Conservation (phyloP, 2,888 invertebrate genomes). For the Xestia c-nigrum region DNA sequence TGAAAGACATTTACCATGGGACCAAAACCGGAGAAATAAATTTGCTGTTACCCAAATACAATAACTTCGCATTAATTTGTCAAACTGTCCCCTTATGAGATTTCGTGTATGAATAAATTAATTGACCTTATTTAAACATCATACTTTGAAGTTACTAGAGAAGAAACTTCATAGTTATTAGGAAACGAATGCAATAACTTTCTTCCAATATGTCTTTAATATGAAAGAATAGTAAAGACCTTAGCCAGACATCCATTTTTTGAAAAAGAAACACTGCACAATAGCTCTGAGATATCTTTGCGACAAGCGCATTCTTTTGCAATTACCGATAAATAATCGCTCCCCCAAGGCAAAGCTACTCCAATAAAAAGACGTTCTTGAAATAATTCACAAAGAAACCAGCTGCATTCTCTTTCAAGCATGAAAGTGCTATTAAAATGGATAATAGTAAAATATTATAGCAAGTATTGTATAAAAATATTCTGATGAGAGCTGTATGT, state of each 20-base stretch:
- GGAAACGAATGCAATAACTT: background rate
- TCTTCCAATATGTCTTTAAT: background rate
- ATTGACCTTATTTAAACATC: background rate
- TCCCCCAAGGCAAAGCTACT: background rate
- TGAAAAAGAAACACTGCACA: background rate
- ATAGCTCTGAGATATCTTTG: background rate
- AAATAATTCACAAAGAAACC: slow-evolving; percentile 9
- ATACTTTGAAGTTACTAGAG: background rate
- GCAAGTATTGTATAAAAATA: background rate
- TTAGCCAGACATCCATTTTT: background rate
- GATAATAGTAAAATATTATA: background rate
- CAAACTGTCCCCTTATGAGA: no score
- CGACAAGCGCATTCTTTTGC: slow-evolving; percentile 5
- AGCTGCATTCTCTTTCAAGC: slow-evolving; percentile 20
- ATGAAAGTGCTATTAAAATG: slow-evolving; percentile 1
- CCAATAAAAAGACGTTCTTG: slow-evolving; percentile 9
- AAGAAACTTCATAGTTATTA: background rate
- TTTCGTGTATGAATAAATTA: no score
- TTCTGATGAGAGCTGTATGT: background rate
- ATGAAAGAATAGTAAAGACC: background rate
- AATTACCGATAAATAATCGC: slow-evolving; percentile 15
- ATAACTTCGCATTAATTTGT: no score
- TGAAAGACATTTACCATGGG: no score
- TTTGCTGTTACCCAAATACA: no score
- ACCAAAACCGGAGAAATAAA: no score